Evolutionary conservation across 2,797 vertebrate species (phyloP).

Genomic region (Halcyon badia): DNA sequence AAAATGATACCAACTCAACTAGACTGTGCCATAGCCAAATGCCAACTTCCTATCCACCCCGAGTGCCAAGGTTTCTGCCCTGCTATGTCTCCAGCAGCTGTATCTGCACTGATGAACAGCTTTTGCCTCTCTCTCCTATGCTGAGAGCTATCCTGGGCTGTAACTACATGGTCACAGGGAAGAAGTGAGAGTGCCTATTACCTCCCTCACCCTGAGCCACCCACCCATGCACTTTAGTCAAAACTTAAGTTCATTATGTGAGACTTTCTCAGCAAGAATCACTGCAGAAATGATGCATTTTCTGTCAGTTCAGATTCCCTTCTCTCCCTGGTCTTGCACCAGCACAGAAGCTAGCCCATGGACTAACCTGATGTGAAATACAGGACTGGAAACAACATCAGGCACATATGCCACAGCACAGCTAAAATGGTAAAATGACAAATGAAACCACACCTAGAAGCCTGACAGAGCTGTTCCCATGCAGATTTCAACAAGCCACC

Average conservation of each 20-base stretch:
- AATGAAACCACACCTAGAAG: neutral
- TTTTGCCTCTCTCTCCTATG: neutral
- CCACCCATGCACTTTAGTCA: accelerated
- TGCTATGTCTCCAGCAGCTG: neutral
- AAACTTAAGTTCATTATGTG: neutral
- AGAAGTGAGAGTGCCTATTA: neutral
- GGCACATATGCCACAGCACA: neutral
- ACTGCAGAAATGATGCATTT: neutral
- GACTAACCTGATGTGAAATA: neutral
- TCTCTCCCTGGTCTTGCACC: neutral
- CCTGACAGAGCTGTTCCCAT: neutral
- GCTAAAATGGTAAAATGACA: neutral
- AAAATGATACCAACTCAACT: neutral
- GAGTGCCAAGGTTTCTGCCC: neutral
- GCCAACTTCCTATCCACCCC: accelerated
- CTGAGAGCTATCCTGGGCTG: neutral
- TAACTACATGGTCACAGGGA: neutral
- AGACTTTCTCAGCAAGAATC: neutral
- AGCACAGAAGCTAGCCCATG: neutral
- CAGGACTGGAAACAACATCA: neutral
- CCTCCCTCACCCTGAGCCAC: accelerated
- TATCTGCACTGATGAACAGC: neutral
- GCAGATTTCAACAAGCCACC: neutral
- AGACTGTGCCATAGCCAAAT: neutral
- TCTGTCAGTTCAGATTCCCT: neutral